Evolutionary conservation across 2,888 invertebrate genomes (phyloP), one percentile per base, ranked within the genome.

Genomic region (Drosophila tripunctata): DNA sequence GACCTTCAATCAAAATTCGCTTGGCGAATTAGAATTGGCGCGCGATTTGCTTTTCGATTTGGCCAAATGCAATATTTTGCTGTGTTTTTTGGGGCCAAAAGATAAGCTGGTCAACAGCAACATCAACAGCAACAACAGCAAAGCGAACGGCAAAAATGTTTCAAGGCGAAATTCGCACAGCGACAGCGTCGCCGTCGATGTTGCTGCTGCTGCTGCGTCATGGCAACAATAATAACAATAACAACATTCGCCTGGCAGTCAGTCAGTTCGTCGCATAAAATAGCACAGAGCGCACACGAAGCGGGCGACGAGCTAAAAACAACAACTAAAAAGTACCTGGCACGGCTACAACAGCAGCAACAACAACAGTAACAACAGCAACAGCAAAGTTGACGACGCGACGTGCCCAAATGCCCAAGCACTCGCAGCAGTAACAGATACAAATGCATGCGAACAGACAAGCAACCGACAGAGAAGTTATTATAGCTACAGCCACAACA

Each of bases 91-190:
- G 36, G 65, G 61, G 55, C 87, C 75, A 77, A 77, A 67, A 83
- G 80, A 79, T 79, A 86, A 80, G 81, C 83, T 75, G 52, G 63
- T 45, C 52, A 61, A 69, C 38, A 63, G 22, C 17, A 68, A 50
- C 21, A 54, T 12, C n/a, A 41, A 56, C 44, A 57, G 54, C 35
- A 50, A 27, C 19, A 50, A 44, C 27, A 30, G 12, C 67, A 67
- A 67, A 72, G 75, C 77, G 77, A 74, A 74, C 74, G 77, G 74
- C 74, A 75, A 88, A 89, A 89, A 89, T 88, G 80, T 89, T 89
- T 89, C 89, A 89, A 89, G 90, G 89, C 89, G 77, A 89, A 90
- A 89, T 87, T 80, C 70, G 77, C 76, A 73, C 63, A 75, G 40
- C 57, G 67, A 67, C 71, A 56, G 36, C 63, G 68, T 22, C 58